Evolutionary conservation across 2,888 invertebrate genomes (phyloP).

Genomic region (Drosophila formosana): DNA sequence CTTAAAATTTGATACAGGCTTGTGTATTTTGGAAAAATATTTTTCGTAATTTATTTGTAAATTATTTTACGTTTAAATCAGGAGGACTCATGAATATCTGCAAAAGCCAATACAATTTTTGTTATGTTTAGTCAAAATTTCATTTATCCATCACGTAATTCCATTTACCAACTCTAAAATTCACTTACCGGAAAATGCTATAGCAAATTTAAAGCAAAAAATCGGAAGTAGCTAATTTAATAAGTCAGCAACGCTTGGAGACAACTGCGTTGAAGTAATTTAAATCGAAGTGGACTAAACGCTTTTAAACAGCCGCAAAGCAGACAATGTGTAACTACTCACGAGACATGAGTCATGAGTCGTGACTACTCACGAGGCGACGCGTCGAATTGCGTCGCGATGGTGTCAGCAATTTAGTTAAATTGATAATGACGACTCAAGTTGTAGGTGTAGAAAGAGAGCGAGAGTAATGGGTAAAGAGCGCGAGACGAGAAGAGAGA

Average conservation of each 20-base stretch:
- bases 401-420: constrained; percentile 70
- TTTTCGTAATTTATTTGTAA: too few relatives aligned
- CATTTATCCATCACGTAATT: background rate
- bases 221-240: constrained; percentile 59
- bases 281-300: constrained; percentile 73
- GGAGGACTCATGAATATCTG: too few relatives aligned
- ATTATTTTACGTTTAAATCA: too few relatives aligned
- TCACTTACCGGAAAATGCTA: constrained; percentile 3
- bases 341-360: constrained; percentile 20
- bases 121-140: background rate
- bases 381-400: constrained; percentile 11
- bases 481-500: background rate
- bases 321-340: constrained; percentile 43
- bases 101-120: too few relatives aligned
- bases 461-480: too few relatives aligned
- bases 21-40: too few relatives aligned
- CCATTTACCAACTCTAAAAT: background rate
- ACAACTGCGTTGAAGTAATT: constrained; percentile 30
- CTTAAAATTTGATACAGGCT: too few relatives aligned
- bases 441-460: constrained; percentile 51
- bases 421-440: constrained; percentile 81
- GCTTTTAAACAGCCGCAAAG: constrained; percentile 63
- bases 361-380: constrained; percentile 33
- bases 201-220: constrained; percentile 43
- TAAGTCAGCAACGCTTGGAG: constrained; percentile 51